A percentile compares a stretch with the other conserved stretches of the same genome.
Conservation (phyloP, 1,140 invertebrate species). For the Caenorhabditis remanei region DNA sequence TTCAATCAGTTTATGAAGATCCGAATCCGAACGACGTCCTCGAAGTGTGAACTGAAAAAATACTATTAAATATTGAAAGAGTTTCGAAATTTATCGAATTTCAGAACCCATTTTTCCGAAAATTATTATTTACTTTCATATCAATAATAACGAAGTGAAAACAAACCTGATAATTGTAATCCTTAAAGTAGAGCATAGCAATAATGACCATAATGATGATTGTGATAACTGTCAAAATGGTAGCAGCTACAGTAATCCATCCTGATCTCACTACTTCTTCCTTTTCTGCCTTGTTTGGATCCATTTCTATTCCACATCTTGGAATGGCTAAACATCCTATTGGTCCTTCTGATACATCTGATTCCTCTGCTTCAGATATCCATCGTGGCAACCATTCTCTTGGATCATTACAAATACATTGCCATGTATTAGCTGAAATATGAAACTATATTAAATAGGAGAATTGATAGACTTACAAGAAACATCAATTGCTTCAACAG, state of each 20-base stretch:
- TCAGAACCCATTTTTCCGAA: no score
- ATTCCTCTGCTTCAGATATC: constrained; percentile 69
- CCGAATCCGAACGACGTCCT: constrained; percentile 20
- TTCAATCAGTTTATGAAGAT: constrained; percentile 55
- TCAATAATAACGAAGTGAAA: background rate
- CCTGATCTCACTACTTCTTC: background rate
- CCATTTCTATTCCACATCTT: constrained; percentile 13
- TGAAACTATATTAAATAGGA: background rate
- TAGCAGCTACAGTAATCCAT: constrained; percentile 53
- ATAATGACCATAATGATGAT: constrained; percentile 56
- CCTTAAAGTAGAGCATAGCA: constrained; percentile 56
- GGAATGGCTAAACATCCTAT: constrained; percentile 69
- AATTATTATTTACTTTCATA: no score
- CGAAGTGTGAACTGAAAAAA: constrained; percentile 39
- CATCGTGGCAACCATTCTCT: constrained; percentile 73
- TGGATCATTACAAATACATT: constrained; percentile 70
- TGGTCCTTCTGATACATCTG: constrained; percentile 68
- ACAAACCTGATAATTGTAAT: constrained; percentile 44
- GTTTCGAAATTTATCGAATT: no score
- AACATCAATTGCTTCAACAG: constrained; percentile 71
- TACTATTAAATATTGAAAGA: background rate
- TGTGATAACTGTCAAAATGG: constrained; percentile 39
- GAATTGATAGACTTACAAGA: constrained; percentile 62
- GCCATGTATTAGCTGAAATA: constrained; percentile 69
- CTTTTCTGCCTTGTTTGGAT: background rate